Percentiles rank a stretch among this genome's conserved stretches.
phyloP scores from a whole-genome alignment of 2,113 vertebrate species.

The Cryptotis parvus region DNA sequence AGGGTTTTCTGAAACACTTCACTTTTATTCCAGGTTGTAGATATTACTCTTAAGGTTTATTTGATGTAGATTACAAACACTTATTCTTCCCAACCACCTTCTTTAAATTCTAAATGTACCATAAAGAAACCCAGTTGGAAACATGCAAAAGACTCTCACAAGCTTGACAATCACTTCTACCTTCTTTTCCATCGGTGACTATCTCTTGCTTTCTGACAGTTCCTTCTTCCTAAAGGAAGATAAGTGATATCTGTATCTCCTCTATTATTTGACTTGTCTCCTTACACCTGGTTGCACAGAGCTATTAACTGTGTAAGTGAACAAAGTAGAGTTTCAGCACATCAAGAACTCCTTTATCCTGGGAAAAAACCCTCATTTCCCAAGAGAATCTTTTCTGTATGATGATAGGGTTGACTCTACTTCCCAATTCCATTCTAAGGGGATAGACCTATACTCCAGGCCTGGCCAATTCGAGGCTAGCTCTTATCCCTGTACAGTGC shows the following conservation, averaged over 20 bases:
- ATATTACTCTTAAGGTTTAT: not conserved
- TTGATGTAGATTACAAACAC: conserved; percentile 4
- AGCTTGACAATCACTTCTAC: not conserved
- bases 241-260: not conserved
- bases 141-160: not conserved
- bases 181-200: conserved; percentile 40
- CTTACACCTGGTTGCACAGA: not conserved
- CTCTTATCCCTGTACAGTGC: not conserved
- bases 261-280: not conserved
- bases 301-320: not conserved
- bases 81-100: not conserved
- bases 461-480: not conserved
- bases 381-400: not conserved
- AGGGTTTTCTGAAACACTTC: conserved; percentile 61
- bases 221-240: conserved; percentile 14
- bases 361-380: not conserved
- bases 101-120: conserved; percentile 41
- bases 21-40: conserved; percentile 42
- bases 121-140: not conserved
- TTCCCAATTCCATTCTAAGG: not conserved
- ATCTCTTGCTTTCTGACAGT: not conserved
- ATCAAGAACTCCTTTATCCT: too few species aligned
- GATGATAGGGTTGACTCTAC: not conserved
- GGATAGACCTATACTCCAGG: not conserved
- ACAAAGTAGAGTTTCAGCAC: not conserved